Base-by-base conservation (phyloP, 2,797 vertebrate species). In the Liasis olivaceus region DNA sequence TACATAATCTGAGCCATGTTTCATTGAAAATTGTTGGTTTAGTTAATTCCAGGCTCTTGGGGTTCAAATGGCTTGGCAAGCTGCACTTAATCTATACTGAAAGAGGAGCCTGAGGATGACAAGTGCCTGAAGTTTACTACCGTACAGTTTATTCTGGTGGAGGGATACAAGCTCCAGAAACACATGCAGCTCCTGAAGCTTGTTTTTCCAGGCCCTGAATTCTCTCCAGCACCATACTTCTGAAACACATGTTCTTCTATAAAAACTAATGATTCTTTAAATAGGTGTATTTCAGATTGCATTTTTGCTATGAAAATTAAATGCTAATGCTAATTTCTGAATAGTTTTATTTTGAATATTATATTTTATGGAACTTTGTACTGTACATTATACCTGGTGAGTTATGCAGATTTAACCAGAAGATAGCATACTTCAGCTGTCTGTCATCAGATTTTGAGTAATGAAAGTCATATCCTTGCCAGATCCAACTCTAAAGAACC, bases 401-500 rank as follows among this genome's bases (percentile, higher is more conserved):
- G 20, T 77, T 77, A 20, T 81, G 72, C 20, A 81, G 72, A 81
- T 81, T 47, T 36, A 81, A 81, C 51, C 36, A 81, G 11, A 12
- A 42, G 8, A 42, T 77, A 81, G 20, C 72, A 81, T 47, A 72
- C 9, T 36, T 69, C 24, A 89, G 9, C n/a, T 88, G 51, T 66
- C 51, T 51, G 12, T 47, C 14, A 22, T 20, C 9, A 51, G 56
- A 12, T 62, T 77, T 60, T 77, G 17, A 24, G 6, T 92, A 92
- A 88, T 56, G 47, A 64, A 42, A 54, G 5, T 84, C 0, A 0
- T 89, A 9, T 87, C 5, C 0, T 93, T 51, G 89, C 62, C 95
- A 99, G 99, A 99, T 97, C 98, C 99, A 93, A 98, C 98, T 0
- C 95, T 99, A 94, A 99, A 99, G 98, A 99, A 99, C 96, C 97